Evolutionary conservation across 1,140 invertebrate genomes (phyloP).

Genomic region (Procambarus clarkii): DNA sequence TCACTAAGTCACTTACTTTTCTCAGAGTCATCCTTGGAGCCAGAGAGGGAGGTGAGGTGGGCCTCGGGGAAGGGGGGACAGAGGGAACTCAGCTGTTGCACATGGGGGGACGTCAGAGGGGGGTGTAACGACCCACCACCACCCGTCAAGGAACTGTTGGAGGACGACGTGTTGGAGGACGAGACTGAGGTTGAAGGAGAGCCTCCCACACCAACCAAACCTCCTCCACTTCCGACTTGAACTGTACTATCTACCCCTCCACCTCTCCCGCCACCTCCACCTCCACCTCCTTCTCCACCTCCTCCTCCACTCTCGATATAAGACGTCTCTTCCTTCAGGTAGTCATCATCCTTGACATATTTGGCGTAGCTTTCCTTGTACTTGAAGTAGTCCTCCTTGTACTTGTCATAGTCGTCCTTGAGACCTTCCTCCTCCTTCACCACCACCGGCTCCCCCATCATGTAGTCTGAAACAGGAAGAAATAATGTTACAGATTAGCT

Average conservation of each 20-base stretch:
- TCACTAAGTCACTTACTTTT: slow-evolving; percentile 33
- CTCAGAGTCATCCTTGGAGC: slow-evolving; percentile 50
- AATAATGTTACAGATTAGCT: too few relatives aligned
- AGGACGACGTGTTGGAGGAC: slow-evolving; percentile 44
- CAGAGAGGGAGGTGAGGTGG: slow-evolving; percentile 55
- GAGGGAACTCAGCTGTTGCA: slow-evolving; percentile 59
- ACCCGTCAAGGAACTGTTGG: background rate
- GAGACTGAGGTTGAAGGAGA: slow-evolving; percentile 48
- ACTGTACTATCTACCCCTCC: slow-evolving; percentile 13
- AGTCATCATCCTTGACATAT: slow-evolving; percentile 54
- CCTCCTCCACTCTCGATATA: slow-evolving; percentile 53
- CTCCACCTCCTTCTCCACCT: slow-evolving; percentile 30
- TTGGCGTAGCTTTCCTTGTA: slow-evolving; percentile 47
- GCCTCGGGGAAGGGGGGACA: slow-evolving; percentile 64
- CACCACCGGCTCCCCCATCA: slow-evolving; percentile 43
- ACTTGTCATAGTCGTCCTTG: slow-evolving; percentile 60
- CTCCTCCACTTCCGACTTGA: slow-evolving; percentile 20
- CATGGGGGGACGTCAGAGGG: slow-evolving; percentile 57
- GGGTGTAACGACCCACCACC: slow-evolving; percentile 36
- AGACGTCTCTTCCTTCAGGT: slow-evolving; percentile 47
- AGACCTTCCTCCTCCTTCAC: slow-evolving; percentile 47
- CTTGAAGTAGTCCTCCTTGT: slow-evolving; percentile 36
- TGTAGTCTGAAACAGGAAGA: slow-evolving; percentile 36
- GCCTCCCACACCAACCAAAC: slow-evolving; percentile 32
- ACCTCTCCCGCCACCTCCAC: slow-evolving; percentile 7